phyloP scores from a whole-genome alignment of 2,797 vertebrate species.

The Eulemur coronatus region DNA sequence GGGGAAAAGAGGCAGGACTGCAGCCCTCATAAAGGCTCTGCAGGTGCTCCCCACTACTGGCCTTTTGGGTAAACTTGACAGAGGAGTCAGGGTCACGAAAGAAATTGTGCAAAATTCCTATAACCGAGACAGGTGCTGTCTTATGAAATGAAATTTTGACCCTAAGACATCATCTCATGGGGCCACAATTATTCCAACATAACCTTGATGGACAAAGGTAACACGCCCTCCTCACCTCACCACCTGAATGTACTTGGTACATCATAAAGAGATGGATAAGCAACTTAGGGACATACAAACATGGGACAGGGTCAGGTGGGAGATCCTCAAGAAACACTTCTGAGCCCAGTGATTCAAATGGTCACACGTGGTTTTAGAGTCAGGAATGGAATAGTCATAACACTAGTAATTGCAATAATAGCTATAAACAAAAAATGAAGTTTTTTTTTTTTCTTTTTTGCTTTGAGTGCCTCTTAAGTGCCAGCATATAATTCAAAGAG shows the following conservation, averaged over 20 bases:
- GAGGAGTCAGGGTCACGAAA: neutral
- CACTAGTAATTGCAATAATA: neutral
- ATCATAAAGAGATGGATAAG: neutral
- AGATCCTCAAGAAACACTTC: neutral
- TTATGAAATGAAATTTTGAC: neutral
- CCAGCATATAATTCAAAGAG: neutral
- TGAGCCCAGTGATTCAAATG: neutral
- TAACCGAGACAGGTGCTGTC: neutral
- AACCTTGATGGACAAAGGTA: neutral
- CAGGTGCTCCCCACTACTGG: neutral
- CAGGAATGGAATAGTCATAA: neutral
- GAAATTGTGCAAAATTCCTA: neutral
- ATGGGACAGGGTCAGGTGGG: neutral
- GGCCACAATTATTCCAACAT: neutral
- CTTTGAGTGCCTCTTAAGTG: neutral
- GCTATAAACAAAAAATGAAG: neutral
- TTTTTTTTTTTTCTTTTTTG: neutral
- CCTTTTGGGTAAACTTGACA: neutral
- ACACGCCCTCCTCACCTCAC: neutral
- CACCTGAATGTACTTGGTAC: neutral
- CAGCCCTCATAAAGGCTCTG: neutral
- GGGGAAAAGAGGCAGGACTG: rapidly evolving
- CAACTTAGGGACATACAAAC: neutral
- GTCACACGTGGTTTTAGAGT: neutral
- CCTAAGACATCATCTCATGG: neutral